A percentile compares a stretch with the other conserved stretches of the same genome.
These are phyloP conservation scores for Apostichopus californicus DNA, from an alignment of 35 echinoderm and acorn worm species.

Conservation along the genomic window DNA sequence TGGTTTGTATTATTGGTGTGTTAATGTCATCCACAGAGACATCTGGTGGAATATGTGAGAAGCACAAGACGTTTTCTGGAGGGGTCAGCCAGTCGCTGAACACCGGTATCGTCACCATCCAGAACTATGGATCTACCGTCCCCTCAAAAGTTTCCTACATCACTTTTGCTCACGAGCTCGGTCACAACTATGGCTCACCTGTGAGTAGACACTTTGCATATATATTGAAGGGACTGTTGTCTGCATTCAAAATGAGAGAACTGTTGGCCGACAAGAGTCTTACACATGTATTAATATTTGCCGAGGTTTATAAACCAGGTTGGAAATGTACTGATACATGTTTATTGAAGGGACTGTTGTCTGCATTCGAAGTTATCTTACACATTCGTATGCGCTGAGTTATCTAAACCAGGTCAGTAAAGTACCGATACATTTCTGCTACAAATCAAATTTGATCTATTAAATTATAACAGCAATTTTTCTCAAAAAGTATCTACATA, in stretches of 20 bases:
- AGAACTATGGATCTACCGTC: conserved; percentile 91
- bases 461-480: too few species aligned
- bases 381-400: too few species aligned
- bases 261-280: too few species aligned
- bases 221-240: background rate
- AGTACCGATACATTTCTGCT: too few species aligned
- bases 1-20: too few species aligned
- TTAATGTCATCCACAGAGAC: conserved; percentile 61
- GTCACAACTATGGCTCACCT: conserved; percentile 98
- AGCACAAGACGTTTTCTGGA: conserved; percentile 58
- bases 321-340: too few species aligned
- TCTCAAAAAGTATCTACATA: too few species aligned
- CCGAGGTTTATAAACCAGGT: too few species aligned
- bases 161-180: conserved; percentile 96
- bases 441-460: too few species aligned
- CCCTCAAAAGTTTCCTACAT: conserved; percentile 91
- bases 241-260: background rate
- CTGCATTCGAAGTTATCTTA: background rate
- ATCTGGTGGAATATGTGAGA: conserved; percentile 94
- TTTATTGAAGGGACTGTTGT: background rate
- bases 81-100: conserved; percentile 80
- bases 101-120: conserved; percentile 93
- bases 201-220: conserved; percentile 50
- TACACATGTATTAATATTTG: too few species aligned
- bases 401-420: too few species aligned